These are phyloP conservation scores for Lucilia sericata DNA, from an alignment of 1,140 invertebrate genomes.

Conservation along the genomic window DNA sequence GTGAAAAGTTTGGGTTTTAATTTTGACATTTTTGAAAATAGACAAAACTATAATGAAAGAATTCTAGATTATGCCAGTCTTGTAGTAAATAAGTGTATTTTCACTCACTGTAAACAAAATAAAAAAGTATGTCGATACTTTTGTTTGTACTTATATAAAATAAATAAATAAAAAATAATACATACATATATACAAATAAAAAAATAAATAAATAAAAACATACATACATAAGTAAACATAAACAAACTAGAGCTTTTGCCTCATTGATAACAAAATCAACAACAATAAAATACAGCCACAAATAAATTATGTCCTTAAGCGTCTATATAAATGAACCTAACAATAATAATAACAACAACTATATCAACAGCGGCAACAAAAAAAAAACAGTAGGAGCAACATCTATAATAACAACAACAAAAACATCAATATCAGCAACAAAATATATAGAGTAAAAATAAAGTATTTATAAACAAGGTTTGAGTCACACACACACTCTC, in stretches of 20 bases:
- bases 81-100: too few species aligned
- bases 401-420: neutral
- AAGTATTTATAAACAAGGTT: slow-evolving; percentile 19
- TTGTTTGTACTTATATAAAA: neutral
- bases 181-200: neutral
- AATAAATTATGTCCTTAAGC: slow-evolving; percentile 64
- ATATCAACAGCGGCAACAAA: neutral
- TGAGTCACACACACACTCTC: neutral
- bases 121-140: too few species aligned
- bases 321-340: slow-evolving; percentile 39
- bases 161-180: slow-evolving; percentile 29
- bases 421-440: neutral
- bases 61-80: too few species aligned
- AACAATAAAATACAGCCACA: slow-evolving; percentile 64
- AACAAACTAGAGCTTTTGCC: slow-evolving; percentile 27
- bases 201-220: slow-evolving; percentile 20
- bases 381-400: neutral
- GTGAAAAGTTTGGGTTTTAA: too few species aligned
- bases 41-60: too few species aligned
- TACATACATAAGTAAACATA: slow-evolving; percentile 7
- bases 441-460: neutral
- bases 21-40: too few species aligned
- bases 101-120: too few species aligned
- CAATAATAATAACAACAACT: slow-evolving; percentile 29
- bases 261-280: slow-evolving; percentile 60